Evolutionary conservation across 1,140 invertebrate species (phyloP).

Genomic region (Chironomus tepperi): DNA sequence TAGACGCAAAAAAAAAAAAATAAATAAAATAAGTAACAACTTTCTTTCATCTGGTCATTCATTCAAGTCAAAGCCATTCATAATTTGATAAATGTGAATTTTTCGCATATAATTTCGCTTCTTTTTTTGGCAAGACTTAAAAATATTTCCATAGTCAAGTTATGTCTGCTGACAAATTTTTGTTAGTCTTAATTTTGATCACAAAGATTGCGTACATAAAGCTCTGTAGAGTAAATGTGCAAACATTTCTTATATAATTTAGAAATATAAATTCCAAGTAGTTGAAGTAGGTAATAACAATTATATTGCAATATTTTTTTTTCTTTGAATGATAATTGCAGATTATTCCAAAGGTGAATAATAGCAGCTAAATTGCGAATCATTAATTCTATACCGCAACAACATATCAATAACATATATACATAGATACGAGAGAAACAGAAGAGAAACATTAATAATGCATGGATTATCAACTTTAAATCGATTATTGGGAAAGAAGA

Average conservation of each 20-base stretch:
- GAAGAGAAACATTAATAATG: slow-evolving; percentile 29
- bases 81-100: not conserved
- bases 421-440: not conserved
- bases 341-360: not conserved
- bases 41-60: not conserved
- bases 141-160: too few relatives aligned
- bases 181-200: not conserved
- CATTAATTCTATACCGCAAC: not conserved
- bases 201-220: not conserved
- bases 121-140: not conserved
- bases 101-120: too few relatives aligned
- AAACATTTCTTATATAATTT: not conserved
- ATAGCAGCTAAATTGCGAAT: not conserved
- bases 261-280: not conserved
- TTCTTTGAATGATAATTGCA: not conserved
- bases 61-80: not conserved
- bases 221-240: not conserved
- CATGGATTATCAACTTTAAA: slow-evolving; percentile 39
- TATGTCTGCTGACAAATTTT: not conserved
- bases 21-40: too few relatives aligned
- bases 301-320: not conserved
- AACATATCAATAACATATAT: not conserved
- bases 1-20: not conserved
- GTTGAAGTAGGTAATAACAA: not conserved
- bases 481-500: slow-evolving; percentile 38